Conservation (phyloP, 2,113 vertebrate genomes). For the Menura novaehollandiae region DNA sequence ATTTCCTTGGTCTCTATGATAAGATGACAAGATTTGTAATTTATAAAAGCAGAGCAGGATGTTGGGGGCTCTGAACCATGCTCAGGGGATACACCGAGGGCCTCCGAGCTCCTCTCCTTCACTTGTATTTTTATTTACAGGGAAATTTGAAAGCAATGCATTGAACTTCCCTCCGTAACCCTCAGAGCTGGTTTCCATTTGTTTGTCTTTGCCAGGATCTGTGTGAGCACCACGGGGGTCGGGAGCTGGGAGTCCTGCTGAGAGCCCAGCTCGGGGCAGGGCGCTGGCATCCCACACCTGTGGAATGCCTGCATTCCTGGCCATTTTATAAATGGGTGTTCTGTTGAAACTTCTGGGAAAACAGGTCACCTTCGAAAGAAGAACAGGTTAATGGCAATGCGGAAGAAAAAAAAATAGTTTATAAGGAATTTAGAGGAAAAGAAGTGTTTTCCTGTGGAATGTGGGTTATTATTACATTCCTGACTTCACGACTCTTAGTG, state of each 20-base stretch:
- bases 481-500: neutral
- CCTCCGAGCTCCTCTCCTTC: slow-evolving; percentile 14
- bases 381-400: accelerated
- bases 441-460: accelerated
- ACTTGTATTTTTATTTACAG: slow-evolving; percentile 31
- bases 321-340: accelerated
- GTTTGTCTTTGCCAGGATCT: neutral
- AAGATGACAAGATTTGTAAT: slow-evolving; percentile 76
- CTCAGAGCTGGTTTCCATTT: neutral
- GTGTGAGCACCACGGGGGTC: accelerated
- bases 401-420: neutral
- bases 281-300: neutral
- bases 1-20: slow-evolving; percentile 69
- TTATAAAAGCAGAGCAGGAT: slow-evolving; percentile 63
- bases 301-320: accelerated
- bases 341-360: neutral
- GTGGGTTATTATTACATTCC: neutral
- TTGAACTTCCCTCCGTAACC: slow-evolving; percentile 5
- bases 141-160: slow-evolving; percentile 19
- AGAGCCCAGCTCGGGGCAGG: accelerated
- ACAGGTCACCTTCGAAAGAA: neutral
- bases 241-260: neutral
- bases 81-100: slow-evolving; percentile 31
- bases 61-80: slow-evolving; percentile 68
- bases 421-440: accelerated